Evolutionary conservation across 35 echinoderm and acorn worm genomes (phyloP), one percentile per base, ranked within the genome.

Genomic region (Heliocidaris erythrogramma): DNA sequence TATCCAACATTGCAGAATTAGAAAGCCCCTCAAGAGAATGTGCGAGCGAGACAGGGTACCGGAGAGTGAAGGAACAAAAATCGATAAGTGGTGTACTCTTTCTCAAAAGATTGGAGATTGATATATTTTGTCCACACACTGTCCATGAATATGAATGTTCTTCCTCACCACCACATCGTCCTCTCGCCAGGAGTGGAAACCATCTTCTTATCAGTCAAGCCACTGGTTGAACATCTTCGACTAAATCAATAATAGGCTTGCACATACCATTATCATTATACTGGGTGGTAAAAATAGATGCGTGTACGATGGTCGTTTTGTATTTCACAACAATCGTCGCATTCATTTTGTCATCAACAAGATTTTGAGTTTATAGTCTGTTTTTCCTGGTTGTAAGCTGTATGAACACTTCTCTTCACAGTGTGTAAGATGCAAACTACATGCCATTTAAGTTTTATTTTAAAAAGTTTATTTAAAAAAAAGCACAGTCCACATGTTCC

Each of bases 51-150:
- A 89, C 87, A 89, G 31, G 24, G 87, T 24, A 32, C 16, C 87
- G 18, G 14, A 89, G 87, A 89, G 87, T 48, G 87, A 89, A 16
- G 87, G 65, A 78, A 78, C 65, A 24, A 78, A 78, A 89, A 89
- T 89, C 87, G 29, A 89, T 89, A 48, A 89, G 32, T 48, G 87
- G 87, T 48, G 47, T 89, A 42, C 87, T 89, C 30, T 89, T 89
- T 42, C 87, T 89, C 87, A 35, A 89, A 89, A 48, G 87, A 48
- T 24, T 35, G 30, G 47, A 89, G 87, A 89, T 89, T 89, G 87
- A 89, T 89, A 89, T 89, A 89, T 89, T 89, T 89, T 89, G 87
- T 89, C 87, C 87, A 89, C 87, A 18, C 65, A 78, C 65, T 78
- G 65, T 78, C 65, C 65, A 78, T 24, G 65, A 78, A 78, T 78